Percentiles rank a stretch among this genome's conserved stretches.
These are phyloP conservation scores for Hippocampus barbouri DNA, from an alignment of 2,113 vertebrate species.

Conservation along the genomic window DNA sequence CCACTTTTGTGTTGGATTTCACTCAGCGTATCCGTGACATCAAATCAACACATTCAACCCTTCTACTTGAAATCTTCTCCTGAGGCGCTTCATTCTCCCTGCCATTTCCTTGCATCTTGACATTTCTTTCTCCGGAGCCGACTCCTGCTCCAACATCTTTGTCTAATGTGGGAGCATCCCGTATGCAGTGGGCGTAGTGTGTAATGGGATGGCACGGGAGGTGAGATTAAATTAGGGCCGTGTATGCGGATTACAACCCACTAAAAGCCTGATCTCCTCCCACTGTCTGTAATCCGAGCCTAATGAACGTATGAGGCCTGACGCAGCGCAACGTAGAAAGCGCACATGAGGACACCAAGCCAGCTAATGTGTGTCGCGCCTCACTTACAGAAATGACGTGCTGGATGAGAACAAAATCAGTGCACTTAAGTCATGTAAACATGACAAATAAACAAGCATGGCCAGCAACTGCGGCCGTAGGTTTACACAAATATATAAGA, in stretches of 20 bases:
- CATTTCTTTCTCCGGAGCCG: constrained; percentile 20
- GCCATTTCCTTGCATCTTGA: constrained; percentile 35
- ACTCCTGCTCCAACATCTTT: constrained; percentile 41
- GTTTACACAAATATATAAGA: no score
- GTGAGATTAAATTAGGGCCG: constrained; percentile 75
- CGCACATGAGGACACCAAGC: constrained; percentile 21
- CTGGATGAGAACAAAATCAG: constrained; percentile 42
- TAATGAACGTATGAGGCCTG: constrained; percentile 75
- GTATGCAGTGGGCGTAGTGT: constrained; percentile 56
- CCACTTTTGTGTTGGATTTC: background rate
- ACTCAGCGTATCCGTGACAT: background rate
- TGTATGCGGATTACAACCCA: constrained; percentile 74
- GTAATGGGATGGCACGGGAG: constrained; percentile 73
- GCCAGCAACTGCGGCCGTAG: background rate
- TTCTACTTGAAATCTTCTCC: background rate
- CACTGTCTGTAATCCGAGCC: constrained; percentile 68
- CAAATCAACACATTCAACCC: background rate
- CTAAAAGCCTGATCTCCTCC: constrained; percentile 69
- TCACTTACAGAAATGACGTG: constrained; percentile 36
- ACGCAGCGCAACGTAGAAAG: constrained; percentile 55
- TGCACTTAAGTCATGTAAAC: constrained; percentile 36
- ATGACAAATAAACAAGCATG: constrained; percentile 29
- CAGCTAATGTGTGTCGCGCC: constrained; percentile 19
- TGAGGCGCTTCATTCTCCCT: constrained; percentile 2
- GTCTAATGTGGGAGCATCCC: constrained; percentile 22